phyloP scores from a whole-genome alignment of 2,113 vertebrate species.

The Antechinus stuartii region DNA sequence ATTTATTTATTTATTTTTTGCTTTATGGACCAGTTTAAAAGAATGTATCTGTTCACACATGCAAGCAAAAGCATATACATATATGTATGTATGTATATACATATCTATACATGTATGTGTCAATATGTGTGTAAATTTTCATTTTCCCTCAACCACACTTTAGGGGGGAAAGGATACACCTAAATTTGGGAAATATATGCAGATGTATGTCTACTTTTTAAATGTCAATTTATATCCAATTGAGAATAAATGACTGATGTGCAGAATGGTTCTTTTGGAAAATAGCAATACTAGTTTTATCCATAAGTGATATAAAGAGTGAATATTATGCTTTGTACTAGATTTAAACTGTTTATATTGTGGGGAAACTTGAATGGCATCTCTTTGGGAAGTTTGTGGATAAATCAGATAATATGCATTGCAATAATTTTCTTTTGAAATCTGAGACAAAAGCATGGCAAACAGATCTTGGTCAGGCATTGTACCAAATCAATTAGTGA shows the following conservation, averaged over 20 bases:
- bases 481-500: conserved; percentile 70
- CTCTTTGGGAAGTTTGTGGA: conserved; percentile 38
- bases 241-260: neutral
- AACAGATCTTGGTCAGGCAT: conserved; percentile 64
- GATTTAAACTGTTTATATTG: conserved; percentile 42
- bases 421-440: conserved; percentile 35
- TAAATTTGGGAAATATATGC: neutral
- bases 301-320: neutral
- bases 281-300: conserved; percentile 28
- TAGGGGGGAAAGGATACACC: neutral
- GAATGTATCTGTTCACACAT: neutral
- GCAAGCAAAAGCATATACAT: neutral
- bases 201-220: neutral
- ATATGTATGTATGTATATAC: neutral
- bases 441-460: neutral
- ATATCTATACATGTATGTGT: neutral
- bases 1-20: neutral
- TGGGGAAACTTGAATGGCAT: conserved; percentile 13
- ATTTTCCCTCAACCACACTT: neutral
- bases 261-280: conserved; percentile 57
- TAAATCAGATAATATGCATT: conserved; percentile 47
- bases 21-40: neutral
- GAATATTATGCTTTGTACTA: neutral
- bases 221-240: neutral
- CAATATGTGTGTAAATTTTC: neutral